Evolutionary conservation across 2,888 invertebrate species (phyloP), one percentile per base, ranked within the genome.

Genomic region (Microplitis deprimator): DNA sequence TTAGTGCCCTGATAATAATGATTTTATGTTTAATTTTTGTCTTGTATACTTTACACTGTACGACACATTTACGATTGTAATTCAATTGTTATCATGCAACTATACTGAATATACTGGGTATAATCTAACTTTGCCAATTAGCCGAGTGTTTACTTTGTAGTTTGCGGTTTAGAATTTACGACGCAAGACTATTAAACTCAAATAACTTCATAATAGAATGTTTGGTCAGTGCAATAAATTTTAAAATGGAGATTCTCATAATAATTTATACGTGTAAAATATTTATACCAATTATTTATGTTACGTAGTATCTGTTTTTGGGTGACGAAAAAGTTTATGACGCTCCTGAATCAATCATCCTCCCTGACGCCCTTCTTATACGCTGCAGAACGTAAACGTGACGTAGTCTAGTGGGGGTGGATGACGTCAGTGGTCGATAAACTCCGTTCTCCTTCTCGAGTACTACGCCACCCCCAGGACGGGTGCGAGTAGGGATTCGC

Each of bases 361-460:
- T 83, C 86, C 82, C 81, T 83, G 1, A 50, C 50, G 50, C 13
- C 50, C 50, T 50, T 50, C 82, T 84, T 83, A 79, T 79, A 80
- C 82, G 79, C 81, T 81, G 79, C 84, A 79, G 79, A 80, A 77
- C 82, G 84, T 82, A 81, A 84, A 83, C 83, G 85, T 88, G 87
- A 88, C 88, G 88, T 88, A 88, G 86, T 82, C 82, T 82, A 84
- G 87, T 83, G 84, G 84, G 84, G 75, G 83, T 79, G 83, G 82
- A 82, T 88, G 88, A 88, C 88, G 88, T 88, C 88, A 88, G 83
- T 84, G 87, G 85, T 88, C 88, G 87, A 88, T 88, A 88, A 86
- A 87, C 85, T 84, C 85, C 82, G 77, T 79, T 82, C 84, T 84
- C 82, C 82, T 84, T 79, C 82, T 82, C 83, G 85, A 85, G 85